Evolutionary conservation across 2,113 vertebrate species (phyloP), one percentile per base, ranked within the genome.

Genomic region (Melierax canorus): DNA sequence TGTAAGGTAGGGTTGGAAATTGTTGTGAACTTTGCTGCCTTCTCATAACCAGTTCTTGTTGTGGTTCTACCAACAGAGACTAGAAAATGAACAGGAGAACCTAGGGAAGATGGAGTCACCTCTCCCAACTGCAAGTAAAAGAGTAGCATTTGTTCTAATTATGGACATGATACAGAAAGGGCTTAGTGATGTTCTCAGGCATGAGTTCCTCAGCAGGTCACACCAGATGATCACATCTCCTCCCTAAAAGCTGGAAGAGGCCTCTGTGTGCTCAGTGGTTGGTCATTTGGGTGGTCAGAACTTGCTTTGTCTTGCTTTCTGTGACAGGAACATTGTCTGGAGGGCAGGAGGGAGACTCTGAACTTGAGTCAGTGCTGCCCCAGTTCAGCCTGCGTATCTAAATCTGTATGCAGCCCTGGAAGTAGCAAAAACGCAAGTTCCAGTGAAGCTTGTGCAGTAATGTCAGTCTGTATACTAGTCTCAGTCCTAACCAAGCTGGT

Each of bases 81-180:
- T 99, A 91, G 98, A 98, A 91, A 98, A 98, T 64, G 98, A 99
- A 41, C 97, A 96, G 78, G 96, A 98, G 50, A 97, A 96, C 32
- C 41, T 97, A 78, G 97, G 97, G 67, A 94, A 96, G 50, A 86
- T 94, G 55, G 98, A 98, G 8, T 97, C 97, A 32, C 59, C 94
- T 43, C 66, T 85, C 32, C 96, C 98, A 24, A 77, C 78, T 92
- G 34, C 95, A 97, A 96, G 98, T 98, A 98, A 97, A 96, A 78
- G 56, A 91, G 67, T 76, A 90, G 11, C 9, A 21, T 60, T 92
- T 88, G 6, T 67, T 91, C 27, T 79, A 17, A 83, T 66, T 59
- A 32, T 7, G 12, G 56, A 13, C 7, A 3, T 34, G 13, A 32
- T 53, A 41, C 4, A 2, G 43, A 48, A 90, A 62, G 59, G 30